phyloP scores from a whole-genome alignment of 2,113 vertebrate species.

The Sarotherodon lohbergeri region DNA sequence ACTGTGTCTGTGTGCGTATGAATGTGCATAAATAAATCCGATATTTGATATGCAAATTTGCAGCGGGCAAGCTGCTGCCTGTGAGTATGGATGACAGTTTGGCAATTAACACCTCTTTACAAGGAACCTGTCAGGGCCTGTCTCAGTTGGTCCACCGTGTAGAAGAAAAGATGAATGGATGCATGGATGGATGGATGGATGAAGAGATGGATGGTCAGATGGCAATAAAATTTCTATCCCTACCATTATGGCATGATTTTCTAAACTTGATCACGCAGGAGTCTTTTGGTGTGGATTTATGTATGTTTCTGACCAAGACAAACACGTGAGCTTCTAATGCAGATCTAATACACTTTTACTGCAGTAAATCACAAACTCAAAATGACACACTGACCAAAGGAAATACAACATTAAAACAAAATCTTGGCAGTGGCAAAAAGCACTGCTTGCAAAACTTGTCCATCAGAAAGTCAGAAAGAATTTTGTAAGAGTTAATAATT shows the following conservation, averaged over 20 bases:
- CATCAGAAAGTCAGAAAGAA: neutral
- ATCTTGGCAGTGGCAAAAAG: neutral
- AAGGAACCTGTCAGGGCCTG: constrained; percentile 84
- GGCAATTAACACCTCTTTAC: constrained; percentile 90
- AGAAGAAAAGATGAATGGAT: neutral
- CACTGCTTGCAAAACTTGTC: neutral
- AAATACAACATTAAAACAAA: neutral
- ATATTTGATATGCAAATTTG: constrained; percentile 90
- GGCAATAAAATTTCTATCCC: neutral
- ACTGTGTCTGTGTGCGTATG: neutral
- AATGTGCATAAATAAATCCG: constrained; percentile 61
- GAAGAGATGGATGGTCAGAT: neutral
- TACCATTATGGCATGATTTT: neutral
- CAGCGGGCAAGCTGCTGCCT: constrained; percentile 84
- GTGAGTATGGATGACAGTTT: constrained; percentile 84
- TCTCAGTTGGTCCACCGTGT: constrained; percentile 38
- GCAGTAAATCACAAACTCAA: neutral
- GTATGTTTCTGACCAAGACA: neutral
- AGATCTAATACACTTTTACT: neutral
- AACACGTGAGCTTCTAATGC: neutral
- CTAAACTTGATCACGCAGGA: neutral
- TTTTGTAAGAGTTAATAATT: neutral
- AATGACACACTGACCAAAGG: neutral
- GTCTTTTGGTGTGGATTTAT: neutral
- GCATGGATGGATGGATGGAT: neutral